Conservation (phyloP, 2,888 invertebrate genomes). For the Drosophila vallismaia region DNA sequence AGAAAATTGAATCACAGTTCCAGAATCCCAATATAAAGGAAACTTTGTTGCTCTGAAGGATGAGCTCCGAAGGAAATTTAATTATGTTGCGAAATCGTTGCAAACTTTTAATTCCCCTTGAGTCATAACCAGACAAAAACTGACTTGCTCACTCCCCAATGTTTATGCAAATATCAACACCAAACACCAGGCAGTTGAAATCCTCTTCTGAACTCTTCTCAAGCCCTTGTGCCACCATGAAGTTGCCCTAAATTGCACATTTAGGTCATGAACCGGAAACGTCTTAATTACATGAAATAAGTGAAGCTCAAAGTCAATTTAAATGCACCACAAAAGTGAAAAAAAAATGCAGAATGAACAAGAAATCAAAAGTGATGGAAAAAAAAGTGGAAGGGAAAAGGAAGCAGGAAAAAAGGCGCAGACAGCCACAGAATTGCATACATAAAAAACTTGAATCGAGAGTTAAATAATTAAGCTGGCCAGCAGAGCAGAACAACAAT, state of each 20-base stretch:
- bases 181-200: constrained; percentile 22
- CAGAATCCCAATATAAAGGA: not conserved
- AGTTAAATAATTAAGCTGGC: constrained; percentile 68
- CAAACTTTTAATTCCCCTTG: constrained; percentile 16
- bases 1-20: not conserved
- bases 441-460: constrained; percentile 54
- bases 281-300: constrained; percentile 71
- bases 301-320: constrained; percentile 69
- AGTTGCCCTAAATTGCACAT: constrained; percentile 50
- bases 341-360: constrained; percentile 24
- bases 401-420: constrained; percentile 17
- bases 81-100: constrained; percentile 4
- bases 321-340: constrained; percentile 53
- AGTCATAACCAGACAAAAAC: constrained; percentile 7
- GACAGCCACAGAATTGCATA: constrained; percentile 29
- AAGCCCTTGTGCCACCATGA: not conserved
- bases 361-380: constrained; percentile 28
- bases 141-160: constrained; percentile 22
- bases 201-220: not conserved
- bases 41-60: not conserved
- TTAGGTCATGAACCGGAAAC: constrained; percentile 74
- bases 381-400: not conserved
- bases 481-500: constrained; percentile 68
- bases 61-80: not conserved
- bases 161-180: constrained; percentile 36